Evolutionary conservation across 1,140 invertebrate genomes (phyloP).

Genomic region (Brachionus paranguensis): DNA sequence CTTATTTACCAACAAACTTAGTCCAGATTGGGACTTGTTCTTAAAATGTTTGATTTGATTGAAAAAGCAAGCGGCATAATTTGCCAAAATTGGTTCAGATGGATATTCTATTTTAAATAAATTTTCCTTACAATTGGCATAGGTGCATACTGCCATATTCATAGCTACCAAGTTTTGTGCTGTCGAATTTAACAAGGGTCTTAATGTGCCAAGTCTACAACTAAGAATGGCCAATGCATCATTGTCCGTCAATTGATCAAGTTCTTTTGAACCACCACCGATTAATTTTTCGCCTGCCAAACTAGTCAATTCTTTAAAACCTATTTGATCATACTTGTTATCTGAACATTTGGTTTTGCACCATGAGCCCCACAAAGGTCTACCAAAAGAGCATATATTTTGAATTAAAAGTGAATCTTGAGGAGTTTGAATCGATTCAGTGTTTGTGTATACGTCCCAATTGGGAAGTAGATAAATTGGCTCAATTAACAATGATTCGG

Average conservation of each 20-base stretch:
- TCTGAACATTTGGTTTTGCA: not conserved
- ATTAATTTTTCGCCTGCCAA: not conserved
- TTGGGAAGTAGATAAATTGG: constrained; percentile 4
- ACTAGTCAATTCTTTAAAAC: not conserved
- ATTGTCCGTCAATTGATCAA: not conserved
- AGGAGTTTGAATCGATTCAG: not conserved
- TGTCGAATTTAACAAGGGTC: not conserved
- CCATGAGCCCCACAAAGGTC: not conserved
- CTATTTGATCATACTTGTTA: not conserved
- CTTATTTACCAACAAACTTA: not conserved
- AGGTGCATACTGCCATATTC: not conserved
- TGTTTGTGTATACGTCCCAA: not conserved
- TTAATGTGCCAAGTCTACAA: not conserved
- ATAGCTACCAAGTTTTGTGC: not conserved
- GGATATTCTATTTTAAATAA: not conserved
- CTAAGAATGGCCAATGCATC: not conserved
- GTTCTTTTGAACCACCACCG: not conserved
- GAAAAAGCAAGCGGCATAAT: not conserved
- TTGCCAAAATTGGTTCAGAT: not conserved
- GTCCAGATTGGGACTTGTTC: not conserved
- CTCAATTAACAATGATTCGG: not conserved
- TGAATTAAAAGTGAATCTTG: not conserved
- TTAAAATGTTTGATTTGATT: not conserved
- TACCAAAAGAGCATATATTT: not conserved
- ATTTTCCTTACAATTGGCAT: not conserved